These are phyloP conservation scores for Tuberolachnus salignus DNA, from an alignment of 2,888 invertebrate genomes.

Conservation along the genomic window DNA sequence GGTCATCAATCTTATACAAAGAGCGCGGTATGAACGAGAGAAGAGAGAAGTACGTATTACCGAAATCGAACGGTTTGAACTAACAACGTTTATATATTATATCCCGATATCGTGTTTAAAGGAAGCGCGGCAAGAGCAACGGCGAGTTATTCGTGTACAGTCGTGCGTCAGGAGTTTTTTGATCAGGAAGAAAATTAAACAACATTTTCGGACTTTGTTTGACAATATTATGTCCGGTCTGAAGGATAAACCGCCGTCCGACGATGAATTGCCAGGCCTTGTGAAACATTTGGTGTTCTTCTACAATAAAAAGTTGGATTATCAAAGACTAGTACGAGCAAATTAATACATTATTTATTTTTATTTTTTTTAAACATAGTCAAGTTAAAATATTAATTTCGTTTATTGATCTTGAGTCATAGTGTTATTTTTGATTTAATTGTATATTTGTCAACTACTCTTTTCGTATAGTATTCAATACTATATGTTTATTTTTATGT, in stretches of 20 bases:
- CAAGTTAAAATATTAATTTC: too few relatives aligned
- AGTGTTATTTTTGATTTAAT: too few relatives aligned
- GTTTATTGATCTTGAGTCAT: too few relatives aligned
- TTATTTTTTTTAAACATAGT: too few relatives aligned
- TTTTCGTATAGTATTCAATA: not conserved
- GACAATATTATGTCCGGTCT: conserved; percentile 66
- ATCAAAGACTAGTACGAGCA: conserved; percentile 55
- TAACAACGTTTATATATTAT: too few relatives aligned
- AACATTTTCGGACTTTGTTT: conserved; percentile 72
- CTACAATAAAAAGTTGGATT: conserved; percentile 50
- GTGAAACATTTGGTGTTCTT: conserved; percentile 59
- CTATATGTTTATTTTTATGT: not conserved
- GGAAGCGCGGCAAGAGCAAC: conserved; percentile 75
- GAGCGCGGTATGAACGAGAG: conserved; percentile 82
- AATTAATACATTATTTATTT: too few relatives aligned
- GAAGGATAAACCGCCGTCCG: conserved; percentile 31
- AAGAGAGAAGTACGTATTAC: conserved; percentile 76
- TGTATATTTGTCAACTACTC: too few relatives aligned
- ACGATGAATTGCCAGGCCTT: conserved; percentile 57
- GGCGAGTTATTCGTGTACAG: conserved; percentile 82
- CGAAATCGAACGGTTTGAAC: too few relatives aligned
- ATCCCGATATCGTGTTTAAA: conserved; percentile 59
- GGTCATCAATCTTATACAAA: conserved; percentile 75
- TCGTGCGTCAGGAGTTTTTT: conserved; percentile 79
- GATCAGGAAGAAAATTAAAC: conserved; percentile 72